These are phyloP conservation scores for Agapornis canus DNA, from an alignment of 2,797 vertebrate species.

Conservation along the genomic window DNA sequence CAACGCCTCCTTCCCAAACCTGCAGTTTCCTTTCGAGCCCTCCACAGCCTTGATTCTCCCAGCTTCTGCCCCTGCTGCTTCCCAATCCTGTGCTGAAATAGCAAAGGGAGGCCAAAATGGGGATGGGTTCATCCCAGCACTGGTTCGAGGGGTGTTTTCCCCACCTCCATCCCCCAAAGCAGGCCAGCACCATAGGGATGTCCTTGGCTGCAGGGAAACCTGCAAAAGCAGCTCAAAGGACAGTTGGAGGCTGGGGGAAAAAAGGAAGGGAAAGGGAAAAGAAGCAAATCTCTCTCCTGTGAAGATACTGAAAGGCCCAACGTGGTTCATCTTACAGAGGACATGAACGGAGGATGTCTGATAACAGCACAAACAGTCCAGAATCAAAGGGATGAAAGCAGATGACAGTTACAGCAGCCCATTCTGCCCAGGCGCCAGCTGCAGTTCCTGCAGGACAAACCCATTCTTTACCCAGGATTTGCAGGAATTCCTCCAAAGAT, in stretches of 20 bases:
- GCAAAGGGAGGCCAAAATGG: rapidly evolving
- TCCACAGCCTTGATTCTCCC: neutral
- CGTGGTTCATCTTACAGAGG: neutral
- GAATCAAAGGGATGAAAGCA: neutral
- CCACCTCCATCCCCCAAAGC: neutral
- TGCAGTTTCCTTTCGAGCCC: neutral
- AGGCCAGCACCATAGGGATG: rapidly evolving
- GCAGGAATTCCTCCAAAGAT: neutral
- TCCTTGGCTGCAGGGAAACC: neutral
- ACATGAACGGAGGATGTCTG: neutral
- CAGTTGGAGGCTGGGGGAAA: neutral
- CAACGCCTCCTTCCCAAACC: neutral
- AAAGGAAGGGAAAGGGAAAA: neutral
- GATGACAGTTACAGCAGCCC: neutral
- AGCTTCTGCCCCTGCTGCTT: neutral
- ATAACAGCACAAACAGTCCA: neutral
- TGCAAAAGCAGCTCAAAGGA: neutral
- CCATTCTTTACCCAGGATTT: neutral
- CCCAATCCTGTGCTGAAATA: neutral
- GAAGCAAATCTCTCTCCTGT: neutral
- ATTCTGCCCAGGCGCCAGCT: neutral
- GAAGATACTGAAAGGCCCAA: neutral
- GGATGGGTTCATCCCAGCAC: neutral
- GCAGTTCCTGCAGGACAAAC: neutral
- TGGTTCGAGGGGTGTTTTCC: neutral